Evolutionary conservation across 2,113 vertebrate genomes (phyloP).

Genomic region (Guaruba guarouba): DNA sequence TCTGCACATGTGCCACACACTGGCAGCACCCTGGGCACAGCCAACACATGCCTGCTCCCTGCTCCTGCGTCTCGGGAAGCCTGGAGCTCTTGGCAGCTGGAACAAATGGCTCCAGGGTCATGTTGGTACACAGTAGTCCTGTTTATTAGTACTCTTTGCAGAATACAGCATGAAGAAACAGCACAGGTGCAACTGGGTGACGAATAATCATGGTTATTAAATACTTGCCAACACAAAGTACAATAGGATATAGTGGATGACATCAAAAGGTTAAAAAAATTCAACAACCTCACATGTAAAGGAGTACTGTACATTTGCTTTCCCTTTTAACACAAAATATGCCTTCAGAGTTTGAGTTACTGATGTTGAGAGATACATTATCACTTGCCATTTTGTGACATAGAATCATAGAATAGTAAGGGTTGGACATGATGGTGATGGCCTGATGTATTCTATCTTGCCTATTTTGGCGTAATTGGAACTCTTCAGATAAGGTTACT

Average conservation of each 20-base stretch:
- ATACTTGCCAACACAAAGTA: neutral
- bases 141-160: neutral
- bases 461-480: neutral
- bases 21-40: neutral
- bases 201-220: neutral
- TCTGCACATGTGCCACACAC: fast-evolving
- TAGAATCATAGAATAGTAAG: no score
- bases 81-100: neutral
- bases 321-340: neutral
- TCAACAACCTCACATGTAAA: neutral
- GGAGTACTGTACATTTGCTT: neutral
- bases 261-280: neutral
- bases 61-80: neutral
- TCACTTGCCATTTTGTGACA: neutral
- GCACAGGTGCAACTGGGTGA: neutral
- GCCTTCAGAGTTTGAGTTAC: neutral
- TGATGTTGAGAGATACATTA: neutral
- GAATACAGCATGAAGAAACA: neutral
- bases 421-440: neutral
- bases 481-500: neutral
- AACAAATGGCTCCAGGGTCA: neutral
- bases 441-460: neutral
- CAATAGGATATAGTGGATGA: neutral
- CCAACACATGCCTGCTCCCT: neutral
- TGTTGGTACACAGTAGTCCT: neutral